Evolutionary conservation across 1,140 invertebrate species (phyloP).

Genomic region (Drosophila obscura): DNA sequence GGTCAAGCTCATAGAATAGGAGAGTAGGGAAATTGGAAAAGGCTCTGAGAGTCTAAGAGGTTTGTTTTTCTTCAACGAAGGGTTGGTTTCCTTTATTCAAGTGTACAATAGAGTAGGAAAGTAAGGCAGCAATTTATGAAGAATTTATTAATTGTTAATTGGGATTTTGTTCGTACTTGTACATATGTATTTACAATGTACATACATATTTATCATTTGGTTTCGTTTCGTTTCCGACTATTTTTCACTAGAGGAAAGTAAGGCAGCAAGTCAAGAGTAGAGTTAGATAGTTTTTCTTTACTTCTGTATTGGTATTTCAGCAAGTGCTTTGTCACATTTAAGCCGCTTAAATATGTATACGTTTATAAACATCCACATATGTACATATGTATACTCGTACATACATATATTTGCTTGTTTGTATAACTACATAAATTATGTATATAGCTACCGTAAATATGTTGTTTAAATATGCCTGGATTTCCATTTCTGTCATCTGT

Average conservation of each 20-base stretch:
- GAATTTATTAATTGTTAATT: slow-evolving; percentile 43
- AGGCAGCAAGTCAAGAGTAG: slow-evolving; percentile 79
- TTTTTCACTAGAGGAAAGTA: slow-evolving; percentile 66
- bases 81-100: slow-evolving; percentile 8
- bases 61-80: slow-evolving; percentile 2
- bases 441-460: slow-evolving; percentile 68
- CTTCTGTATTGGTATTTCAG: slow-evolving; percentile 68
- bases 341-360: slow-evolving; percentile 64
- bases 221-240: slow-evolving; percentile 36
- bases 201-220: not conserved
- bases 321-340: slow-evolving; percentile 78
- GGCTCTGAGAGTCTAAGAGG: slow-evolving; percentile 47
- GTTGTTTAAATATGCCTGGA: slow-evolving; percentile 57
- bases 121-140: slow-evolving; percentile 77
- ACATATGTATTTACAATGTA: no score
- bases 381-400: slow-evolving; percentile 20
- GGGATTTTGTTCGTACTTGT: slow-evolving; percentile 30
- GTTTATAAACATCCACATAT: slow-evolving; percentile 66
- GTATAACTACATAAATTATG: slow-evolving; percentile 52
- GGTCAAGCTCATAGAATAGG: slow-evolving; percentile 61
- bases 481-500: slow-evolving; percentile 7
- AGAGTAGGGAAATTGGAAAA: slow-evolving; percentile 62
- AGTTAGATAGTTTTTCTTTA: slow-evolving; percentile 30
- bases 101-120: slow-evolving; percentile 56
- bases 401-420: slow-evolving; percentile 59